These are phyloP conservation scores for Eretmochelys imbricata DNA, from an alignment of 2,113 vertebrate species.

Conservation along the genomic window DNA sequence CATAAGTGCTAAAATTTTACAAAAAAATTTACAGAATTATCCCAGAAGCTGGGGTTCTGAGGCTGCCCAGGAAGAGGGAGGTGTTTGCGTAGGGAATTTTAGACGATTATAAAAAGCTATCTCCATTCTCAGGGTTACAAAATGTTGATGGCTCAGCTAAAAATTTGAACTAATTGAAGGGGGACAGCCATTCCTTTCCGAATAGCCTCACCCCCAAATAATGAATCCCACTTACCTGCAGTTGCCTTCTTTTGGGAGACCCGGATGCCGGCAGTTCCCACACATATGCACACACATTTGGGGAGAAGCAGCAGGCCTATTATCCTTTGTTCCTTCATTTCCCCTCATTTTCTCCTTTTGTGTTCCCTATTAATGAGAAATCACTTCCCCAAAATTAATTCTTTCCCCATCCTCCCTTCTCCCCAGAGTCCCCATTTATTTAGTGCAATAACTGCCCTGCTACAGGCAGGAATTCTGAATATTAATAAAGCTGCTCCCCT, in stretches of 20 bases:
- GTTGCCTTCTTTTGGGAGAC: neutral
- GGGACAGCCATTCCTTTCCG: neutral
- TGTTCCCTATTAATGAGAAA: neutral
- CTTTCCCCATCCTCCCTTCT: neutral
- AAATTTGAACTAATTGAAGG: neutral
- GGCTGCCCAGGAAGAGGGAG: neutral
- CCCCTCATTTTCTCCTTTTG: neutral
- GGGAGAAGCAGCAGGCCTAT: neutral
- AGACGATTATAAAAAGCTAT: neutral
- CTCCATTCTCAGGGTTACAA: neutral
- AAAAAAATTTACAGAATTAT: neutral
- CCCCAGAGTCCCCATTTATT: neutral
- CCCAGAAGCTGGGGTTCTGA: neutral
- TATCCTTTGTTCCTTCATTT: neutral
- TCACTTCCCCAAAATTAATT: slow-evolving; percentile 4
- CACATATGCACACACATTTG: neutral
- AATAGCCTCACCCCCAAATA: neutral
- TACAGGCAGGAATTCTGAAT: neutral
- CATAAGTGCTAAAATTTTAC: neutral
- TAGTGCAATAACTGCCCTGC: neutral
- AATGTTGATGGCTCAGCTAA: neutral
- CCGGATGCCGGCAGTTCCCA: neutral
- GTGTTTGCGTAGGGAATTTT: neutral
- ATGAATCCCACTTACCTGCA: neutral
- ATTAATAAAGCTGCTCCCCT: slow-evolving; percentile 17